phyloP scores from a whole-genome alignment of 2,888 invertebrate species.

The Trimorus sp. region DNA sequence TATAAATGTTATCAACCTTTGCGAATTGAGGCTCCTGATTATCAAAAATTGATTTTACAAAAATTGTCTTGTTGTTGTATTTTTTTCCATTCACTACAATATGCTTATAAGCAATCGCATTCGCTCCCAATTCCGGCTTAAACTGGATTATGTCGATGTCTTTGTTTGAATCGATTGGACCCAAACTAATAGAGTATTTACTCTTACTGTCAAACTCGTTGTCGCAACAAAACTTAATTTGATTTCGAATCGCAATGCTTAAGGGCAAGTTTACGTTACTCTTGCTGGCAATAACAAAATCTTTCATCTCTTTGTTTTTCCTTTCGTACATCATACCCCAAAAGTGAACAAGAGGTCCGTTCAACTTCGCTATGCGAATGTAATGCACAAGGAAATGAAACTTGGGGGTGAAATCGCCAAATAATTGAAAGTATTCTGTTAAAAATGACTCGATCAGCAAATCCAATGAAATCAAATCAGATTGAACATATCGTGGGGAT shows the following conservation, averaged over 20 bases:
- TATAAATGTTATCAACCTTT: conserved; percentile 35
- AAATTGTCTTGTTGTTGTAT: conserved; percentile 29
- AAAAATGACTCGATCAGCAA: too few species aligned
- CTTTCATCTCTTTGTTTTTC: conserved; percentile 42
- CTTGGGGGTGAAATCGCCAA: background rate
- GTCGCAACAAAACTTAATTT: conserved; percentile 35
- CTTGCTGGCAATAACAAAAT: conserved; percentile 10
- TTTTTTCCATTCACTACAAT: conserved; percentile 21
- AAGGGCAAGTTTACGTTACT: conserved; percentile 35
- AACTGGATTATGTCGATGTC: conserved; percentile 24
- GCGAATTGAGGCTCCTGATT: conserved; percentile 39
- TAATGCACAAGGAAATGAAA: conserved; percentile 45
- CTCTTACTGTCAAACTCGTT: conserved; percentile 23
- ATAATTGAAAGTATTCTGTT: conserved; percentile 2
- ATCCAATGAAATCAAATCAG: too few species aligned
- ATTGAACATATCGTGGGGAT: too few species aligned
- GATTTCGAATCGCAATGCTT: conserved; percentile 30
- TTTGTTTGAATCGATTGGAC: conserved; percentile 23
- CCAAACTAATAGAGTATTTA: conserved; percentile 16
- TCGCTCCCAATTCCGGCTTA: conserved; percentile 12
- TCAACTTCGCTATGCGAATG: conserved; percentile 20
- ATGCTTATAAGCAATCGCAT: conserved; percentile 20
- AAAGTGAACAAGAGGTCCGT: conserved; percentile 51
- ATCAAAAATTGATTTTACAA: conserved; percentile 37
- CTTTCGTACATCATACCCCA: conserved; percentile 51